Evolutionary conservation across 2,113 vertebrate genomes (phyloP).

Genomic region (Pteronura brasiliensis): DNA sequence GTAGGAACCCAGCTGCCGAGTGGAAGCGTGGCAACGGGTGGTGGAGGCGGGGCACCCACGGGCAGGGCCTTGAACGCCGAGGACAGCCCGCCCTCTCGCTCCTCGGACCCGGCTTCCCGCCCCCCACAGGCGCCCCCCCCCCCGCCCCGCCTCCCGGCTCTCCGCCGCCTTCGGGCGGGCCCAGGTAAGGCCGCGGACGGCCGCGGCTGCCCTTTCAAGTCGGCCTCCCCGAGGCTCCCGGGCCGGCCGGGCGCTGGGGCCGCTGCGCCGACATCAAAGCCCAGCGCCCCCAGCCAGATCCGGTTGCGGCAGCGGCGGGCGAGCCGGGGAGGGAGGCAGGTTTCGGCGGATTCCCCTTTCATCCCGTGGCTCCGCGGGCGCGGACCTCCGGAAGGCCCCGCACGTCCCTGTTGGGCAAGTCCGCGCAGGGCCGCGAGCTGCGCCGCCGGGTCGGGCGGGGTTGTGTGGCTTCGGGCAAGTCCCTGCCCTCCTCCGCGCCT

Average conservation of each 20-base stretch:
- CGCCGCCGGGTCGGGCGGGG: not conserved
- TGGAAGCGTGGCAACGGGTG: rapidly evolving
- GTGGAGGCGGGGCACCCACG: rapidly evolving
- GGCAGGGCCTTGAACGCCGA: not conserved
- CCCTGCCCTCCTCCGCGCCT: not conserved
- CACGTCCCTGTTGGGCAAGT: constrained; percentile 6
- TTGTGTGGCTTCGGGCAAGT: not conserved
- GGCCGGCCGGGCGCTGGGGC: not conserved
- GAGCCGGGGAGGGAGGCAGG: constrained; percentile 24
- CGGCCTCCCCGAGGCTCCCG: not conserved
- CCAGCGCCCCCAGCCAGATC: constrained; percentile 12
- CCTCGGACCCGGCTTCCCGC: not conserved
- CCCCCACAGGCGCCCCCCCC: too few species aligned
- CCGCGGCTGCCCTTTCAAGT: constrained; percentile 57
- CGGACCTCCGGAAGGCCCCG: constrained; percentile 40
- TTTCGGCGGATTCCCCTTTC: constrained; percentile 61
- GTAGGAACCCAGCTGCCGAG: not conserved
- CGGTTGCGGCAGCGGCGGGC: constrained; percentile 47
- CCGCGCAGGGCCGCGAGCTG: not conserved
- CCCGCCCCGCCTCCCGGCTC: not conserved
- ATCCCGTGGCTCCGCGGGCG: constrained; percentile 12
- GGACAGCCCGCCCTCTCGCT: not conserved
- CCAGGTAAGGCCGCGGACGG: not conserved
- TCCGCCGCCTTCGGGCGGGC: not conserved
- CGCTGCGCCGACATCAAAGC: constrained; percentile 65